Evolutionary conservation across 2,113 vertebrate species (phyloP), one percentile per base, ranked within the genome.

Genomic region (Thalassoma bifasciatum): DNA sequence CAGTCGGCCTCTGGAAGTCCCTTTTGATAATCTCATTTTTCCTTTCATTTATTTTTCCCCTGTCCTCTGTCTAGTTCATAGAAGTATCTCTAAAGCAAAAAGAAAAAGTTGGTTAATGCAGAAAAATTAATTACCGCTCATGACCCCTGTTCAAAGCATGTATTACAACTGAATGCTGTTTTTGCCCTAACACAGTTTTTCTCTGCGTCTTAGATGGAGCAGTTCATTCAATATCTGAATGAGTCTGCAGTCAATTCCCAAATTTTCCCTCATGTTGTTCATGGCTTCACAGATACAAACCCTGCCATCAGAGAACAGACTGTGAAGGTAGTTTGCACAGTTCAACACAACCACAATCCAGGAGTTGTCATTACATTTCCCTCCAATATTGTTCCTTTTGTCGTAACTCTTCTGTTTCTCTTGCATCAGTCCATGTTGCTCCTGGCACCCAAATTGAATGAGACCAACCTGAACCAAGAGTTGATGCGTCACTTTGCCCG

Each of bases 261-360:
- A 91, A 96, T 98, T 62, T 98, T 98, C 71, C 96, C 97, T 17
- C 96, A 97, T 0, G 95, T 98, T 0, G 94, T 97, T 16, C 96
- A 97, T 1, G 96, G 97, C 56, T 98, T 98, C 87, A 94, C 96
- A 63, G 97, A 98, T 85, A 97, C 96, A 72, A 98, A 98, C 89
- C 96, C 96, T 0, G 97, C 97, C 85, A 97, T 98, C 84, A 94
- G 96, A 61, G 96, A 98, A 75, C 96, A 98, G 89, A 98, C 96
- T 0, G 96, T 98, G 22, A 98, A 98, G 96, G 96, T 98, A 80
- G 14, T 50, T 61, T 17, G 14, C 1, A 46, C 16, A 17, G 10
- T 65, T 40, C 46, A 57, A 65, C 24, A 34, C 49, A 59, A 22
- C 6, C 16, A 50, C 5, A n/a, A 8, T 37, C 3, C 23, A 46